Percentiles rank a stretch among this genome's conserved stretches.
phyloP scores from a whole-genome alignment of 2,113 vertebrate genomes.

The Xenopus borealis region DNA sequence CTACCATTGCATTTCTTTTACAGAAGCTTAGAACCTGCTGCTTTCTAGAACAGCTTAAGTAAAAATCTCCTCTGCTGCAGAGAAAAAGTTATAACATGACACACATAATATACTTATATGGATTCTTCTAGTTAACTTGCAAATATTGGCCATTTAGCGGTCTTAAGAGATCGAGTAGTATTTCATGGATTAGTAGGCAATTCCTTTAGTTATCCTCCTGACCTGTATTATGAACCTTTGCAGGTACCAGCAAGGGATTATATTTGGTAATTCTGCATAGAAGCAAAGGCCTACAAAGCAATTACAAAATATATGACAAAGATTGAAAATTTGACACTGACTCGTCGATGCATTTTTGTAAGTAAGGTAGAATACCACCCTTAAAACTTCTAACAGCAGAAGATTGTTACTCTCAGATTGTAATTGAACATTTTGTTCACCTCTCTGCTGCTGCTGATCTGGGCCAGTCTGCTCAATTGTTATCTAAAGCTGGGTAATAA shows the following conservation, averaged over 20 bases:
- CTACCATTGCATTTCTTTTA: not conserved
- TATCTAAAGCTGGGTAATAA: slow-evolving; percentile 42
- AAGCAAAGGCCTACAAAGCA: slow-evolving; percentile 14
- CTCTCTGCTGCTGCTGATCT: slow-evolving; percentile 32
- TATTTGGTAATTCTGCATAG: not conserved
- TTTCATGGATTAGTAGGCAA: not conserved
- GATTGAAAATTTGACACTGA: slow-evolving; percentile 8
- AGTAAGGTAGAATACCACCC: slow-evolving; percentile 24
- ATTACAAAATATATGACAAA: slow-evolving; percentile 7
- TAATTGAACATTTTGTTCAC: slow-evolving; percentile 43
- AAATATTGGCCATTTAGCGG: not conserved
- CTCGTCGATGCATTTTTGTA: slow-evolving; percentile 17
- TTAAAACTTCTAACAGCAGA: slow-evolving; percentile 27
- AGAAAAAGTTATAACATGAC: not conserved
- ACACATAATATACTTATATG: slow-evolving; percentile 1
- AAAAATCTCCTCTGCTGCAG: not conserved
- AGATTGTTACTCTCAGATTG: slow-evolving; percentile 34
- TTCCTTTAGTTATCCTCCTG: not conserved
- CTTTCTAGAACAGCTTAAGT: not conserved
- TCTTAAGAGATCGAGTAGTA: not conserved
- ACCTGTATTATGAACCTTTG: not conserved
- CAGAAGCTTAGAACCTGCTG: not conserved
- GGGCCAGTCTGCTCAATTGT: slow-evolving; percentile 40
- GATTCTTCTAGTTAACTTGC: not conserved
- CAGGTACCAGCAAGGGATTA: too few species aligned